Base-by-base conservation (phyloP, 2,888 invertebrate species). In the Endomychus coccineus region DNA sequence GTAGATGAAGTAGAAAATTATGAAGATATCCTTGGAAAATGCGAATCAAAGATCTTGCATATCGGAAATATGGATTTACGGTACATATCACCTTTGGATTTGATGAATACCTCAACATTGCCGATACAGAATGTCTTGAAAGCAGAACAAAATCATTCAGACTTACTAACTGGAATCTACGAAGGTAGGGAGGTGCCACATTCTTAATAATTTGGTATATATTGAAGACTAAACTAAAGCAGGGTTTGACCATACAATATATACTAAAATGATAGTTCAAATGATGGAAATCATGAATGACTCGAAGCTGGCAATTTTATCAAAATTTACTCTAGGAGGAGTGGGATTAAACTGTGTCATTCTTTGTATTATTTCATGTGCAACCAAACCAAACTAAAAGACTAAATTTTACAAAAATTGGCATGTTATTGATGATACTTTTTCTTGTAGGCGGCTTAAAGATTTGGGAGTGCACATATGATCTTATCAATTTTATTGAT, bases 391-490 rank as follows among this genome's bases (percentile, higher is more conserved):
- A 14, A 7, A 27, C n/a, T n/a, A n/a, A n/a, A n/a, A n/a, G n/a
- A n/a, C n/a, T n/a, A n/a, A n/a, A n/a, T n/a, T n/a, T n/a, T n/a
- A n/a, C n/a, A n/a, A n/a, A n/a, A n/a, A n/a, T n/a, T n/a, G n/a
- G n/a, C n/a, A n/a, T n/a, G n/a, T n/a, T n/a, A n/a, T n/a, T n/a
- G n/a, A n/a, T n/a, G n/a, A n/a, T n/a, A n/a, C n/a, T n/a, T n/a
- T n/a, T 48, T 37, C 43, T 58, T 68, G 30, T 55, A 90, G 94
- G 95, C 51, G 96, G 96, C 6, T 71, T 92, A 16, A 95, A 95
- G 72, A 78, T 94, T 40, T 96, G 96, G 96, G 95, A 96, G 69
- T 91, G 94, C 56, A 87, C 90, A 3, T 70, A 77, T 52, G 94
- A 95, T 62, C 64, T 95, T 35, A 66, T 82, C 21, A 63, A 75